Percentiles rank a stretch among this genome's conserved stretches.
phyloP scores from a whole-genome alignment of 2,797 vertebrate genomes.

The Tokudaia muenninki region DNA sequence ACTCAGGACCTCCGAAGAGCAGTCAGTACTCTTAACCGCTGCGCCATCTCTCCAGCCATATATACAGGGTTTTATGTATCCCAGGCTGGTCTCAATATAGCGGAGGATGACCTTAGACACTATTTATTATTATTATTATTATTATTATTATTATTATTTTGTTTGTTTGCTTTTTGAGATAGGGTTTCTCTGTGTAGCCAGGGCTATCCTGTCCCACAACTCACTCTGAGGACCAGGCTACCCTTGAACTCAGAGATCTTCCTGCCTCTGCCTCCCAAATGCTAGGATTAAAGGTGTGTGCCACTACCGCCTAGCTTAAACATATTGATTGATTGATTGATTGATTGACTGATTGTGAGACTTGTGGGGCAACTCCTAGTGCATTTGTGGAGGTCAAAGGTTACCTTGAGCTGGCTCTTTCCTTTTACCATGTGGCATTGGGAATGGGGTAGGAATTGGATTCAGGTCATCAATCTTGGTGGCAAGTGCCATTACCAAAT shows the following conservation, averaged over 20 bases:
- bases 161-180: neutral
- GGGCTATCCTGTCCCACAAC: neutral
- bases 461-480: neutral
- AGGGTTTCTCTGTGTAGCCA: neutral
- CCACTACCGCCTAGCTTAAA: neutral
- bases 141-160: no score
- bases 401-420: neutral
- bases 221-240: neutral
- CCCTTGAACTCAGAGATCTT: neutral
- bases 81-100: neutral
- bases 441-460: neutral
- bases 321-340: neutral
- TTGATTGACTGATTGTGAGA: neutral
- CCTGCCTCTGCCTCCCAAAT: neutral
- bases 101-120: neutral
- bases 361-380: neutral
- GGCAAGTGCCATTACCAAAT: no score
- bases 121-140: neutral
- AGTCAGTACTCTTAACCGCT: no score
- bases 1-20: no score
- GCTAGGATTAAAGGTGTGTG: neutral
- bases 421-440: neutral
- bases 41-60: neutral
- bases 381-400: neutral
- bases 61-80: neutral